Percentiles rank a stretch among this genome's conserved stretches.
phyloP scores from a whole-genome alignment of 1,140 invertebrate species.

The Solenopsis fugax region DNA sequence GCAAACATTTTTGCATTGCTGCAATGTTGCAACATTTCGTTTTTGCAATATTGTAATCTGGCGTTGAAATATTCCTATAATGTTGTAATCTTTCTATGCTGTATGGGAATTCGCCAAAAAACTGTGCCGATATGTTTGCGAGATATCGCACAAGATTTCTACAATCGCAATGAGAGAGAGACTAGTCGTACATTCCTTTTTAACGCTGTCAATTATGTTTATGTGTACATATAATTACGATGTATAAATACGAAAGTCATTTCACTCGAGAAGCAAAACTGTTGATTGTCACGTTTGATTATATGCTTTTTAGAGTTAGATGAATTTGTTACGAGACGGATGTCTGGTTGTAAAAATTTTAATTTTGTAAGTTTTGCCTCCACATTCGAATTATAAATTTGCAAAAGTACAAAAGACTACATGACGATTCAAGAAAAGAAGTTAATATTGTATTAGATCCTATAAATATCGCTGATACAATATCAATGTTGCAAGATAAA shows the following conservation, averaged over 20 bases:
- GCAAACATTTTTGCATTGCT: too few relatives aligned
- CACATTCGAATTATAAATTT: constrained; percentile 24
- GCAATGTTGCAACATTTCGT: too few relatives aligned
- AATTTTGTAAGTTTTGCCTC: constrained; percentile 35
- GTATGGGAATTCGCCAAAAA: too few relatives aligned
- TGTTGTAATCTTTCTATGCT: too few relatives aligned
- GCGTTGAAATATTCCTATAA: too few relatives aligned
- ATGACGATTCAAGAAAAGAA: constrained; percentile 11
- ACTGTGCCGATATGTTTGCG: neutral
- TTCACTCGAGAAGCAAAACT: constrained; percentile 14
- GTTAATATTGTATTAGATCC: constrained; percentile 20
- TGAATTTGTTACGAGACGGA: constrained; percentile 4
- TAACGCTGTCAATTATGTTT: constrained; percentile 30
- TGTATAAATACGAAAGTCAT: constrained; percentile 27
- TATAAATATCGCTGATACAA: constrained; percentile 7
- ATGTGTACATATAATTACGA: constrained; percentile 19
- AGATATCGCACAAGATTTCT: neutral
- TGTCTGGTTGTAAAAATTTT: constrained; percentile 35
- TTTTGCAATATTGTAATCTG: too few relatives aligned
- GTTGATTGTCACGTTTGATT: neutral
- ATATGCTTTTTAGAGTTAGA: constrained; percentile 40
- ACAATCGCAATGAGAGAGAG: neutral
- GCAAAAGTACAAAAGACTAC: constrained; percentile 29
- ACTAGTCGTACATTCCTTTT: neutral
- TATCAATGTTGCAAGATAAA: constrained; percentile 53